A percentile compares a stretch with the other conserved stretches of the same genome.
phyloP scores from a whole-genome alignment of 2,888 invertebrate species.

The Prosopocoilus inquinatus region DNA sequence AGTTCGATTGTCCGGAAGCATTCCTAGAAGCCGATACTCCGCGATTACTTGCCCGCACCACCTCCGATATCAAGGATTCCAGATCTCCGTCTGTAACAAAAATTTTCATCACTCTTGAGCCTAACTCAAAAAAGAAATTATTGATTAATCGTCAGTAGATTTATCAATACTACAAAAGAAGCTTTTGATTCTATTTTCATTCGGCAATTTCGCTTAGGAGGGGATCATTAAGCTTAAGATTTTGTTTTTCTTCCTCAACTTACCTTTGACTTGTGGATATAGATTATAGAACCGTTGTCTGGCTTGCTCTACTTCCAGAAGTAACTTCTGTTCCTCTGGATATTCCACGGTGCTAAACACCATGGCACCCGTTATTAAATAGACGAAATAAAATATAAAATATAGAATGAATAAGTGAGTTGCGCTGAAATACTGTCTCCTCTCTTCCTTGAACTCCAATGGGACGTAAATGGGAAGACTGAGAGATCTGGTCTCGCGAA shows the following conservation, averaged over 20 bases:
- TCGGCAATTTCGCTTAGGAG: too few species aligned
- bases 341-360: slow-evolving; percentile 68
- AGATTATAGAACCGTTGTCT: slow-evolving; percentile 58
- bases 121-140: slow-evolving; percentile 2
- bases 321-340: slow-evolving; percentile 59
- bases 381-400: slow-evolving; percentile 60
- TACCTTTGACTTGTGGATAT: slow-evolving; percentile 65
- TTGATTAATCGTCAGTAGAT: too few species aligned
- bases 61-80: slow-evolving; percentile 68
- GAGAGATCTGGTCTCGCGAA: too few species aligned
- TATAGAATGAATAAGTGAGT: slow-evolving; percentile 55
- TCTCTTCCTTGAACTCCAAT: background rate
- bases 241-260: slow-evolving; percentile 20
- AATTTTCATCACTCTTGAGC: background rate
- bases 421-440: background rate
- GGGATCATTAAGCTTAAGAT: too few species aligned
- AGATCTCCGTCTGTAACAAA: slow-evolving; percentile 67
- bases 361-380: slow-evolving; percentile 64
- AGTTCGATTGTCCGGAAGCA: slow-evolving; percentile 76
- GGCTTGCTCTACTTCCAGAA: slow-evolving; percentile 53
- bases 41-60: slow-evolving; percentile 72
- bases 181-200: too few species aligned
- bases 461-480: background rate
- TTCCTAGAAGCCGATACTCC: slow-evolving; percentile 77
- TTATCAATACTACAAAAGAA: too few species aligned